Conservation (phyloP, 2,113 vertebrate genomes). For the Ctenodactylus gundi region DNA sequence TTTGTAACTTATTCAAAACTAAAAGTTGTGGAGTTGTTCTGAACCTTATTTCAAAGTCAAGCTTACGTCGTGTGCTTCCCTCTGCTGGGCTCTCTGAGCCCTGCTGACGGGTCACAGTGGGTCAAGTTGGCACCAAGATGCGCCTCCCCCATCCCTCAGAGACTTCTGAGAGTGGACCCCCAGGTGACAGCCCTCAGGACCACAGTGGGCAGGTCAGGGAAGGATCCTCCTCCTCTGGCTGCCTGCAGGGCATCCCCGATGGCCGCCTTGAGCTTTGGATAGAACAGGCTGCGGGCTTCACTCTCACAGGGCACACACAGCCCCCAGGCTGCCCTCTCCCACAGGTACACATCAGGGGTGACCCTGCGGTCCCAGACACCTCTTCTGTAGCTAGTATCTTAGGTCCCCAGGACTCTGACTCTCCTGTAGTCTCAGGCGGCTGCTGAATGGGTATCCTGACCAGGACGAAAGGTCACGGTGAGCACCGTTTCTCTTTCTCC, state of each 20-base stretch:
- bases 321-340: no score
- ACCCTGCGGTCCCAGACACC: no score
- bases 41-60: background rate
- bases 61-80: rapidly evolving
- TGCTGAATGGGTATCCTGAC: background rate
- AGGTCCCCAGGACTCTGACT: no score
- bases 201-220: background rate
- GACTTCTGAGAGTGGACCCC: rapidly evolving
- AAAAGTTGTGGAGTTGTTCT: background rate
- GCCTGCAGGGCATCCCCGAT: rapidly evolving
- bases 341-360: no score
- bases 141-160: background rate
- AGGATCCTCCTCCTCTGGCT: rapidly evolving
- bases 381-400: no score
- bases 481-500: background rate
- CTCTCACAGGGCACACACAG: rapidly evolving
- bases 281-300: background rate
- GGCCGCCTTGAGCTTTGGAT: rapidly evolving
- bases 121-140: rapidly evolving
- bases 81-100: background rate
- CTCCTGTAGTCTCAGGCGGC: background rate
- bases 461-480: background rate
- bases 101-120: background rate
- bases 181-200: background rate
- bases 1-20: background rate